phyloP scores from a whole-genome alignment of 2,797 vertebrate species.

The Antrozous pallidus region DNA sequence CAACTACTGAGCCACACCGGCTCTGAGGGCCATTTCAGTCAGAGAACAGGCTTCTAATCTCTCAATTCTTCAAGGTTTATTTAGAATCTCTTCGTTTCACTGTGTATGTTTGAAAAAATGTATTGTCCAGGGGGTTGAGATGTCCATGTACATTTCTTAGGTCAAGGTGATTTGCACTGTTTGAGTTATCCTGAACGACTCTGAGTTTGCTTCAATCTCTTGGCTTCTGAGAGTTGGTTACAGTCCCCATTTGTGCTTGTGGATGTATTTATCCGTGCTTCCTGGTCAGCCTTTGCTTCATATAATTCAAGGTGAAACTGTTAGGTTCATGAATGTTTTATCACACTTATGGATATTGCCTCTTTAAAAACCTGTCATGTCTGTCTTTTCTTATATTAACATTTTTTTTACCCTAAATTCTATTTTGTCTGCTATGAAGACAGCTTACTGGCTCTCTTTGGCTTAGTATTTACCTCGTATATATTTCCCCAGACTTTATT shows the following conservation, averaged over 20 bases:
- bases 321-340: background rate
- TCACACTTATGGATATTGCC: background rate
- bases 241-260: background rate
- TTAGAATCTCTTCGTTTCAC: background rate
- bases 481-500: conserved; percentile 32
- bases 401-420: background rate
- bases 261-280: background rate
- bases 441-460: background rate
- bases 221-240: background rate
- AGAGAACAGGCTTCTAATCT: background rate
- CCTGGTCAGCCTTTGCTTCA: background rate
- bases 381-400: background rate
- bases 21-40: background rate
- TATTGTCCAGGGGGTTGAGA: background rate
- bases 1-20: too few species aligned
- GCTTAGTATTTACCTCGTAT: background rate
- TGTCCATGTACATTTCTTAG: background rate
- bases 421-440: background rate
- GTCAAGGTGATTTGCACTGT: background rate
- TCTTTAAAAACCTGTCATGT: background rate
- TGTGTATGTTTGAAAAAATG: background rate
- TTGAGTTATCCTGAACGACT: background rate
- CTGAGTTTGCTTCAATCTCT: background rate
- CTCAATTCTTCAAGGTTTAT: background rate
- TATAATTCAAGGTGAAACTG: background rate